Conservation (phyloP, 2,797 vertebrate species). For the Eupleurogrammus muticus region DNA sequence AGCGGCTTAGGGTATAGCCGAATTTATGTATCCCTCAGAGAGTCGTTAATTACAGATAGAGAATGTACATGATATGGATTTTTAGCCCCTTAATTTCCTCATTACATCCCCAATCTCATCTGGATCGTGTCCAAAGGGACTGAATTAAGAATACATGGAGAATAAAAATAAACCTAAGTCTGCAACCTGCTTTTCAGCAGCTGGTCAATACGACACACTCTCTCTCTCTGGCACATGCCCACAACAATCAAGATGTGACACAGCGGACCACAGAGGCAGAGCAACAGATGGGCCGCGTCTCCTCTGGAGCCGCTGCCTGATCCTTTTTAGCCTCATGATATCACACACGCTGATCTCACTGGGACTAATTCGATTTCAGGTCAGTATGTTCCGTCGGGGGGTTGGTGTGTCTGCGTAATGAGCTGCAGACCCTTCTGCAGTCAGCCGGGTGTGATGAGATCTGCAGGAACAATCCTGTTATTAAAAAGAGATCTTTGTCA, state of each 20-base stretch:
- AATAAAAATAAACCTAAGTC: conserved; percentile 16
- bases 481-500: conserved; percentile 65
- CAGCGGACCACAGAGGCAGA: neutral
- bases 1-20: neutral
- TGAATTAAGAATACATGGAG: conserved; percentile 15
- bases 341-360: conserved; percentile 53
- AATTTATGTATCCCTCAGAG: conserved; percentile 14
- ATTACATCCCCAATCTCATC: conserved; percentile 37
- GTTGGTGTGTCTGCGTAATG: conserved; percentile 41
- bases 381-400: conserved; percentile 45
- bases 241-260: conserved; percentile 42
- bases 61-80: conserved; percentile 27
- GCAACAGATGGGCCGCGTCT: conserved; percentile 68
- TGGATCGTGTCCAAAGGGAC: conserved; percentile 45
- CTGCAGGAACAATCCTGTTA: conserved; percentile 71
- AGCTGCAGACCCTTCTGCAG: conserved; percentile 31
- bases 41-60: conserved; percentile 20
- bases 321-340: conserved; percentile 57
- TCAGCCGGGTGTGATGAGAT: conserved; percentile 53
- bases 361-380: conserved; percentile 59
- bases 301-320: conserved; percentile 49
- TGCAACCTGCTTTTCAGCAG: conserved; percentile 48
- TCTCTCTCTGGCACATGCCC: conserved; percentile 27
- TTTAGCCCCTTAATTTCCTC: conserved; percentile 29
- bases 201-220: conserved; percentile 39